These are phyloP conservation scores for Dinoponera quadriceps DNA, from an alignment of 1,140 invertebrate species.

Conservation along the genomic window DNA sequence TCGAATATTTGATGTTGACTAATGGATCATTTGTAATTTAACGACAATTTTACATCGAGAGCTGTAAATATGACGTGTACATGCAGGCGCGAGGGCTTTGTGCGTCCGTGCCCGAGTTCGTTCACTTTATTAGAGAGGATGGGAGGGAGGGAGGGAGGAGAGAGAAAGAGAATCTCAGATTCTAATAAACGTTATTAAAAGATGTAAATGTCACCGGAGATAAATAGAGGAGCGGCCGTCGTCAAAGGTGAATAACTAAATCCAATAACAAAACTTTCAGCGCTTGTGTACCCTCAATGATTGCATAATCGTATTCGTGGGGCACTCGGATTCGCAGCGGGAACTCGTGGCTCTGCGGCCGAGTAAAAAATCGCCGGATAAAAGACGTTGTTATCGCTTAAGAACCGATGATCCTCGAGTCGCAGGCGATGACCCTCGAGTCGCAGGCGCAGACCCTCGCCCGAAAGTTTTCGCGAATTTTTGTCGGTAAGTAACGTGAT, in stretches of 20 bases:
- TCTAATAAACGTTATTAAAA: constrained; percentile 42
- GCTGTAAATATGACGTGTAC: too few species aligned
- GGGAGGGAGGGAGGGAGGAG: too few species aligned
- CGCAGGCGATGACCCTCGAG: constrained; percentile 15
- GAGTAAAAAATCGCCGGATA: not conserved
- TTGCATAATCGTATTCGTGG: constrained; percentile 21
- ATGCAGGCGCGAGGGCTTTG: too few species aligned
- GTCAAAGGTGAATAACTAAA: constrained; percentile 38
- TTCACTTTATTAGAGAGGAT: too few species aligned
- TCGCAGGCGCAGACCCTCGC: constrained; percentile 3
- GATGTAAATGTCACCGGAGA: not conserved
- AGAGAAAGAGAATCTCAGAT: not conserved
- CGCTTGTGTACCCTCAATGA: constrained; percentile 1
- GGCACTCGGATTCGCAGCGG: not conserved
- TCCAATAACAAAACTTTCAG: constrained; percentile 24
- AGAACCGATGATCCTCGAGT: constrained; percentile 12
- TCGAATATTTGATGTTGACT: too few species aligned
- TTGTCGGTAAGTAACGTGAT: too few species aligned
- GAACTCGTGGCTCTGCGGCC: not conserved
- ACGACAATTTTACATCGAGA: too few species aligned
- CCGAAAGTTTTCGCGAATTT: constrained; percentile 1
- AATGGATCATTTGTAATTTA: too few species aligned
- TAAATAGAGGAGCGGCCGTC: constrained; percentile 17
- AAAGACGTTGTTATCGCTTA: constrained; percentile 26
- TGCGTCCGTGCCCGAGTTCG: not conserved